These are phyloP conservation scores for Calameuta idolon DNA, from an alignment of 2,888 invertebrate species.

Conservation along the genomic window DNA sequence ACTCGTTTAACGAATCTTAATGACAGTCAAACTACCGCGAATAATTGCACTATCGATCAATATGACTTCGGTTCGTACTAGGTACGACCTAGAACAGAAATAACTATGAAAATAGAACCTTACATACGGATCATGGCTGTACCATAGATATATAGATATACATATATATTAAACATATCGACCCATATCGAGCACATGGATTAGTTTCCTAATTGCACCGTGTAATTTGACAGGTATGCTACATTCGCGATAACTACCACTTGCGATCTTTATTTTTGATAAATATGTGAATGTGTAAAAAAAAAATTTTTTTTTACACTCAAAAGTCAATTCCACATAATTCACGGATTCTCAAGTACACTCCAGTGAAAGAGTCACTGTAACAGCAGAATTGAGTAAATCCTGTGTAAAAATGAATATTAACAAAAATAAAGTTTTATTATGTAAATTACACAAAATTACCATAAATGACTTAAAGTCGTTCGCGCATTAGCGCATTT, in stretches of 20 bases:
- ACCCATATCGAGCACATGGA: background rate
- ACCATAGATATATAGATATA: background rate
- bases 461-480: background rate
- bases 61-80: slow-evolving; percentile 37
- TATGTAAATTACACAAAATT: background rate
- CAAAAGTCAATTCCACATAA: background rate
- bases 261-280: background rate
- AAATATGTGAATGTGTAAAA: background rate
- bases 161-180: background rate
- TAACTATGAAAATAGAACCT: slow-evolving; percentile 22
- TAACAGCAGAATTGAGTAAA: no score
- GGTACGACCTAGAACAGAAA: slow-evolving; percentile 53
- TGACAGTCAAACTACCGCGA: slow-evolving; percentile 6
- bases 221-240: background rate
- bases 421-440: background rate
- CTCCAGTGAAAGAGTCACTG: no score
- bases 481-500: background rate
- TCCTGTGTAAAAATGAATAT: slow-evolving; percentile 9
- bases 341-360: background rate
- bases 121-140: background rate
- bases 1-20: background rate
- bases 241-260: background rate
- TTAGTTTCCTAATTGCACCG: background rate
- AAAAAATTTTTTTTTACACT: background rate
- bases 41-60: slow-evolving; percentile 46